Percentiles rank a stretch among this genome's conserved stretches.
Conservation (phyloP, 2,888 invertebrate species). For the Pheosia gnoma region DNA sequence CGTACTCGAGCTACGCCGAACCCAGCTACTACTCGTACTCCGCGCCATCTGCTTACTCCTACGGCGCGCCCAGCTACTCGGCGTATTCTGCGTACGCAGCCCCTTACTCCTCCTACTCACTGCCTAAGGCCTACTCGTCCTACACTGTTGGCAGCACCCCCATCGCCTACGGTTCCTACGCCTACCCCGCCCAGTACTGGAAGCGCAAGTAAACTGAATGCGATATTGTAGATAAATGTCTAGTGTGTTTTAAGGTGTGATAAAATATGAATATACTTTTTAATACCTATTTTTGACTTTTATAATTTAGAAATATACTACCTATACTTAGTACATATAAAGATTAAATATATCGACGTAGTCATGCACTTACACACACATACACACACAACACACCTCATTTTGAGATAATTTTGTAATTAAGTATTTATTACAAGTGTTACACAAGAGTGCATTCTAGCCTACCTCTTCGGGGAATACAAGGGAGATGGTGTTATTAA, state of each 20-base stretch:
- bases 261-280: conserved; percentile 1
- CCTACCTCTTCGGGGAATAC: too few relatives aligned
- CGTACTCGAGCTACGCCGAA: too few relatives aligned
- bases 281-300: not conserved
- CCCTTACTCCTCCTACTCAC: conserved; percentile 2
- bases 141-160: conserved; percentile 16
- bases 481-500: too few relatives aligned
- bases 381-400: too few relatives aligned
- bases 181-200: conserved; percentile 10
- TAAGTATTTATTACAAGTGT: too few relatives aligned
- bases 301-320: not conserved
- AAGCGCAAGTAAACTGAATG: conserved; percentile 11
- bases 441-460: too few relatives aligned
- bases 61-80: conserved; percentile 15
- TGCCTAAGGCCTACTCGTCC: conserved; percentile 18
- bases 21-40: not conserved
- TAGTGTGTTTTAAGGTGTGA: not conserved
- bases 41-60: conserved; percentile 1
- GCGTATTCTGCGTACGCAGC: conserved; percentile 12
- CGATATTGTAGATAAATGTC: not conserved
- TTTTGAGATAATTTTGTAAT: too few relatives aligned
- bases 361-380: too few relatives aligned
- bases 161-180: conserved; percentile 7
- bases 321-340: not conserved
- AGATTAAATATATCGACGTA: too few relatives aligned